Base-by-base conservation (phyloP, 2,888 invertebrate species). In the Epicampocera succincta region DNA sequence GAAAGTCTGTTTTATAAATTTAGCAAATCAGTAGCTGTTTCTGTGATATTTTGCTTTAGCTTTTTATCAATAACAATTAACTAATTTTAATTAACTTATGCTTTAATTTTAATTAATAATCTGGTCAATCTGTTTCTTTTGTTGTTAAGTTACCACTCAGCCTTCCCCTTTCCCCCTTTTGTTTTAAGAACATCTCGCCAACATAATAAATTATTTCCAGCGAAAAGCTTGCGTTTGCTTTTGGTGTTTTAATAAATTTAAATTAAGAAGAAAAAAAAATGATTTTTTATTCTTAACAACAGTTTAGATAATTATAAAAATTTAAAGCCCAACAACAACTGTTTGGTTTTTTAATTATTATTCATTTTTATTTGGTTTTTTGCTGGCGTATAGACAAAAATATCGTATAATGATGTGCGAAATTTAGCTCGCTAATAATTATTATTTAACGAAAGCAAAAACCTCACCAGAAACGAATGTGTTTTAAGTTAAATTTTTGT, bases 401-500 rank as follows among this genome's bases (percentile, higher is more conserved):
- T 8, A 50, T 50, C 60, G 25, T 42, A 60, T 74, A 65, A 69
- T 65, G 74, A 80, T 74, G 80, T 80, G 80, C 74, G 69, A 80
- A 74, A 80, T 80, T 80, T 63, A 38, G 69, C 56, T 69, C 42
- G 63, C 56, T 74, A 69, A 80, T 80, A 68, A 74, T 74, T 48
- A 17, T 13, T 46, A 38, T 48, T 63, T 15, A 46, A 21, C 11
- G 17, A 68, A 42, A 21, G 50, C 13, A 19, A 1, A 33, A 33
- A 50, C 13, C 1, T 8, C 29, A 50, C 19, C 8, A 52, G 33
- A 69, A 56, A 2, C 0, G 12, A 0, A 19, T 1, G 1, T 33
- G 8, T 33, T 33, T 33, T 1, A 33, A 9, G 1, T 33, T 33
- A n/a, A n/a, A n/a, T 33, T 33, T 33, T 25, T 25, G 2, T 25